Base-by-base conservation (phyloP, 2,797 vertebrate genomes). In the Trachurus trachurus region DNA sequence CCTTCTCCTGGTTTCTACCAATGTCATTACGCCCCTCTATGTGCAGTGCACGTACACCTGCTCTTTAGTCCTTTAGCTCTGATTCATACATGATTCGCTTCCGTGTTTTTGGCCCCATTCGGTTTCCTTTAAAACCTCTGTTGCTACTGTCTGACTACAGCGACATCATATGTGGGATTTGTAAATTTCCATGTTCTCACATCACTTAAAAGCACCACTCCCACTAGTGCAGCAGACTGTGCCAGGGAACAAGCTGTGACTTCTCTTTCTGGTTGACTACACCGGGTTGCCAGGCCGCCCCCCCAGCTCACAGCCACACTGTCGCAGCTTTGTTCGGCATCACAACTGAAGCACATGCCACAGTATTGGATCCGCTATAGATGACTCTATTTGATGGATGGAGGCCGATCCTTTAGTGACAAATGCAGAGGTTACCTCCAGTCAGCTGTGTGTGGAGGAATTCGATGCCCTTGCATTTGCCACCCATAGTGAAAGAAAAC, bases 231-330 rank as follows among this genome's bases (percentile, higher is more conserved):
- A 26, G 54, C 39, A 26, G 54, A 40, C 39, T 47, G 34, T 61
- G 65, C 81, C 76, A 34, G 68, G 53, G 76, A 86, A 87, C 89
- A 86, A 10, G 67, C 67, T 76, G 76, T 49, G 82, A 87, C 86
- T 87, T 72, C 31, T 65, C 74, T 37, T 39, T 83, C 40, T 66
- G 60, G 60, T 66, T 5, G 6, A 50, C 45, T 67, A 52, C 40
- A 63, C 21, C 1, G 10, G 26, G 26, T n/a, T 77, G 70, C 66
- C 4, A 66, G 64, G 76, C 52, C 0, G 3, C 71, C 50, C 60
- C 60, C 26, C 75, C 68, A 70, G 5, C 1, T 5, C 50, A 47
- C 16, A 0, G 8, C 29, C 4, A 71, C 74, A 66, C 53, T 44
- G 56, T 64, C 75, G 62, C 17, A 31, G 66, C 50, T 77, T 47